Conservation (phyloP, 1,140 invertebrate species). For the Subanguina moxae region DNA sequence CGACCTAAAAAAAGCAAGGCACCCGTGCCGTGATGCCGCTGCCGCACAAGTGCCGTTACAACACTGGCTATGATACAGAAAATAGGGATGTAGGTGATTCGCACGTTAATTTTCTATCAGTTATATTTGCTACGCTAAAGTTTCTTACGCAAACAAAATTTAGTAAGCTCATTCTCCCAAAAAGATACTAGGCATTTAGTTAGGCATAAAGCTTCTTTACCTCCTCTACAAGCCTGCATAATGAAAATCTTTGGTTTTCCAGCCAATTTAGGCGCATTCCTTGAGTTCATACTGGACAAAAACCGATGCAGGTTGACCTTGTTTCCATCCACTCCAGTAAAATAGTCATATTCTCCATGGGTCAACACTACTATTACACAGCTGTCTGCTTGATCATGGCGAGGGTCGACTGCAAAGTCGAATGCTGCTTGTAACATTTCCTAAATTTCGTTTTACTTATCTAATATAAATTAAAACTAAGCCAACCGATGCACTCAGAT, state of each 20-base stretch:
- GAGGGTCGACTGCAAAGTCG: conserved; percentile 17
- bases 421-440: conserved; percentile 24
- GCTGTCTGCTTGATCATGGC: conserved; percentile 18
- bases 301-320: conserved; percentile 42
- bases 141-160: no score
- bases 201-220: background rate
- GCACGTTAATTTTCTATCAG: no score
- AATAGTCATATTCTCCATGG: conserved; percentile 53
- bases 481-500: conserved; percentile 24
- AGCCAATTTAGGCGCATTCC: conserved; percentile 64
- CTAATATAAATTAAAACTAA: background rate
- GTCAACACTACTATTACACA: conserved; percentile 50
- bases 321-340: conserved; percentile 54
- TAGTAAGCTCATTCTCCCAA: no score
- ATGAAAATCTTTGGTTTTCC: conserved; percentile 75
- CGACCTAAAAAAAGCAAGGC: no score
- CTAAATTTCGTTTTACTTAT: conserved; percentile 11
- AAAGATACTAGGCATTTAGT: no score
- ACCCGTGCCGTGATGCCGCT: no score
- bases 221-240: conserved; percentile 70
- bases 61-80: no score
- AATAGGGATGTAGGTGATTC: no score
- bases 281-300: conserved; percentile 64
- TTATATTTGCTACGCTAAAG: no score
- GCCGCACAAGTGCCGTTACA: no score